Evolutionary conservation across 1,140 invertebrate genomes (phyloP).

Genomic region (Penaeus vannamei): DNA sequence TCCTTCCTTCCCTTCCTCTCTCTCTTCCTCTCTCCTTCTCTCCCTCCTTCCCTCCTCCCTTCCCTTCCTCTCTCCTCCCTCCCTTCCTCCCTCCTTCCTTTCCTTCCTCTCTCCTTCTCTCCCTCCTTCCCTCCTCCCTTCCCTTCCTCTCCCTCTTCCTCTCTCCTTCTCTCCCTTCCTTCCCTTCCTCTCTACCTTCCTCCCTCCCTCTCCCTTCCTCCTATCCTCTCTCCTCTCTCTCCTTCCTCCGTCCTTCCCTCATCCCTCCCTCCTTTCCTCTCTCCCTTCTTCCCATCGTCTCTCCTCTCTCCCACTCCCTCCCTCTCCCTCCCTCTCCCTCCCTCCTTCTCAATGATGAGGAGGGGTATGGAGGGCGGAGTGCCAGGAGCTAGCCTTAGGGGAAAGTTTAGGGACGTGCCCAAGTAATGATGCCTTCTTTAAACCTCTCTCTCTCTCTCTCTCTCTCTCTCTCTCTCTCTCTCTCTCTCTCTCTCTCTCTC

Average conservation of each 20-base stretch:
- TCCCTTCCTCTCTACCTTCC: too few relatives aligned
- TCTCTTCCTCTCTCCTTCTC: not conserved
- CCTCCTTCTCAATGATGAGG: not conserved
- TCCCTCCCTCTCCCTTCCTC: not conserved
- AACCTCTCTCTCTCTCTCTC: not conserved
- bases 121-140: too few relatives aligned
- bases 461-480: not conserved
- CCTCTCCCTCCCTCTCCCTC: not conserved
- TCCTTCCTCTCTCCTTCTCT: constrained; percentile 7
- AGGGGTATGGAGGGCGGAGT: not conserved
- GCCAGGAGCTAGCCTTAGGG: not conserved
- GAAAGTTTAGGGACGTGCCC: too few relatives aligned
- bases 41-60: not conserved
- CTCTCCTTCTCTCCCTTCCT: not conserved
- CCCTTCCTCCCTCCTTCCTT: not conserved
- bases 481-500: not conserved
- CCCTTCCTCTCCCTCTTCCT: not conserved
- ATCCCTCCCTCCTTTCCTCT: too few relatives aligned
- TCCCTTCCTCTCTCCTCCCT: not conserved
- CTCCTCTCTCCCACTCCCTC: not conserved
- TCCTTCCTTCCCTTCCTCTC: not conserved
- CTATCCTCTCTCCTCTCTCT: not conserved
- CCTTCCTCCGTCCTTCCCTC: not conserved
- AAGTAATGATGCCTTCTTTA: too few relatives aligned
- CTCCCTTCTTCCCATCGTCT: not conserved